Evolutionary conservation across 2,888 invertebrate genomes (phyloP).

Genomic region (Lycia hirtaria): DNA sequence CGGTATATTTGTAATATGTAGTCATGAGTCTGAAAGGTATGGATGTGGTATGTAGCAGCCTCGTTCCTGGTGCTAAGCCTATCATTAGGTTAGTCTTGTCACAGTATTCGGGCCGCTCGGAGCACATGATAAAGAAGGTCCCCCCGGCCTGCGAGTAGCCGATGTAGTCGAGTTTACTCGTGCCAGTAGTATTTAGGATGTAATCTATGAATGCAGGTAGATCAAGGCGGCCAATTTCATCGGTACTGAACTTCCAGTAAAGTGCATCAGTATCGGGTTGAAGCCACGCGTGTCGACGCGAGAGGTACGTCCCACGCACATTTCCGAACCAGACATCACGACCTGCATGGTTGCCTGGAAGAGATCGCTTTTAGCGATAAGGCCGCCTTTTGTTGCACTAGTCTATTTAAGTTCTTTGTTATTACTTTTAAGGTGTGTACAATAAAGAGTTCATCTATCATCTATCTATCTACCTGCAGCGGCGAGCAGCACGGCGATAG

Average conservation of each 20-base stretch:
- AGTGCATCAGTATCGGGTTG: constrained; percentile 59
- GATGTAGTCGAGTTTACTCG: constrained; percentile 71
- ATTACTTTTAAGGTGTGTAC: too few relatives aligned
- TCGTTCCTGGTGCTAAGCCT: constrained; percentile 87
- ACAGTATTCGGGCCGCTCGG: constrained; percentile 87
- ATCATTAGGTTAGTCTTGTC: constrained; percentile 86
- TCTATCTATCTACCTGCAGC: too few relatives aligned
- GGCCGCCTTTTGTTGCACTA: too few relatives aligned
- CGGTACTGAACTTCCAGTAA: constrained; percentile 88
- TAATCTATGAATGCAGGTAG: constrained; percentile 86
- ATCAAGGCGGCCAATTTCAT: constrained; percentile 91
- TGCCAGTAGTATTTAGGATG: constrained; percentile 54
- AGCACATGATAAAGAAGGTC: constrained; percentile 87
- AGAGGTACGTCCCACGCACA: constrained; percentile 60
- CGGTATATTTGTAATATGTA: constrained; percentile 36
- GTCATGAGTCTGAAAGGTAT: constrained; percentile 43
- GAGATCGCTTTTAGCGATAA: too few relatives aligned
- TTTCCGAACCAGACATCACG: constrained; percentile 49
- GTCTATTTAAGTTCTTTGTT: too few relatives aligned
- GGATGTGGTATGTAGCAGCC: constrained; percentile 72
- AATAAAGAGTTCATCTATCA: too few relatives aligned
- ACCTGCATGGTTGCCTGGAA: too few relatives aligned
- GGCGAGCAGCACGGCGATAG: constrained; percentile 50
- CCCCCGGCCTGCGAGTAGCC: constrained; percentile 92
- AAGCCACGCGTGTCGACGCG: constrained; percentile 73